Conservation (phyloP, 2,797 vertebrate genomes). For the Tarsius wallacei region DNA sequence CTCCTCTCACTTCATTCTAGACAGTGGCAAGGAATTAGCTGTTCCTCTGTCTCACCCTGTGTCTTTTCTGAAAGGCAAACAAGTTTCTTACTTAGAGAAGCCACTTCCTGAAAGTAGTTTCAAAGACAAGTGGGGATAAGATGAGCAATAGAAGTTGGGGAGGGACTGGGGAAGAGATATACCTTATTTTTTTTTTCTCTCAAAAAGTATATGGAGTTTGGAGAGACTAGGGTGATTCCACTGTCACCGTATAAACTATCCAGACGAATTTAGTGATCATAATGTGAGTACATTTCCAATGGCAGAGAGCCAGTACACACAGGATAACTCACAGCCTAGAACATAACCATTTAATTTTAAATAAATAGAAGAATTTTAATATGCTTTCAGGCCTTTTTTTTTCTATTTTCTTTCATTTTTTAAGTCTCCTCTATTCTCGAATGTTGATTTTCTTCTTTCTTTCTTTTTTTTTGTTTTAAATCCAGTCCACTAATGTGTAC, state of each 20-base stretch:
- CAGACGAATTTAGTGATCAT: conserved; percentile 82
- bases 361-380: conserved; percentile 81
- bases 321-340: conserved; percentile 83
- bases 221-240: neutral
- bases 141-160: neutral
- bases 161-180: neutral
- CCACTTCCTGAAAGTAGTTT: conserved; percentile 44
- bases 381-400: conserved; percentile 56
- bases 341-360: conserved; percentile 85
- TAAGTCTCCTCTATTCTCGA: conserved; percentile 75
- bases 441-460: conserved; percentile 68
- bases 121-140: neutral
- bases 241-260: conserved; percentile 80
- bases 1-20: neutral
- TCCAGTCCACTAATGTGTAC: conserved; percentile 77
- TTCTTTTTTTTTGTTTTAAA: conserved; percentile 60
- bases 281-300: conserved; percentile 83
- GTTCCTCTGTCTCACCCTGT: neutral
- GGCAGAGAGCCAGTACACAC: conserved; percentile 82
- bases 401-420: conserved; percentile 82
- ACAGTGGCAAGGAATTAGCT: neutral
- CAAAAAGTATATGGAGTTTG: conserved; percentile 20
- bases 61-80: conserved; percentile 64
- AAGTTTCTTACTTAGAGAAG: conserved; percentile 48
- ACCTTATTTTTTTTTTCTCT: neutral